Evolutionary conservation across 2,888 invertebrate genomes (phyloP), one percentile per base, ranked within the genome.

Genomic region (Ochropleura leucogaster): DNA sequence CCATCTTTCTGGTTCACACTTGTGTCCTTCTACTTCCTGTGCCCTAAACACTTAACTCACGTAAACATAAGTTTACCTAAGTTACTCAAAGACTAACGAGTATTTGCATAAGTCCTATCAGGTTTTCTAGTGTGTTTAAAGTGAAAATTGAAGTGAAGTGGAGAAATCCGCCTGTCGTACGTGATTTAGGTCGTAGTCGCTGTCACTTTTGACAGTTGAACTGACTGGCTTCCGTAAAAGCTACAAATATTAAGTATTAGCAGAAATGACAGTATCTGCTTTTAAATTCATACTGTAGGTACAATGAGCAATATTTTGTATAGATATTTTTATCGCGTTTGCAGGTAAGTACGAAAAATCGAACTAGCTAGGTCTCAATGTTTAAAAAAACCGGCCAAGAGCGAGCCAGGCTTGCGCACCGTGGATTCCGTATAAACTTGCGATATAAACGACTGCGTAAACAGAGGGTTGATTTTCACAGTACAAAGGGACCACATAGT

Each of bases 81-180:
- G 8, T 46, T 53, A 44, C 5, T n/a, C 46, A 60, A 67, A 67
- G 30, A 57, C 12, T 49, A 47, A 30, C 64, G 16, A 62, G 14
- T 68, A 63, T 77, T 63, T 44, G 30, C 55, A 51, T 49, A 57
- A 47, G 49, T 51, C 20, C 42, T 57, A 51, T 40, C 30, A 46
- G 63, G 44, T 64, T 18, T 12, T 40, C 12, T 40, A 47, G 51
- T 47, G 16, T 57, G 10, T 51, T 77, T 44, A n/a, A 78, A 70
- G 63, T 71, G 76, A 78, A 77, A 76, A 69, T 76, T 78, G 42
- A 20, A 69, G 70, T 76, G 44, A 51, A 62, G 70, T 64, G 12
- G 79, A 64, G 71, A 76, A 20, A 71, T 78, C 57, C 9, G 57
- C 40, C 14, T 46, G n/a, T 4, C 42, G 47, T 57, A 64, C 49